phyloP scores from a whole-genome alignment of 2,888 invertebrate species.

The Oegoconia quadripuncta region DNA sequence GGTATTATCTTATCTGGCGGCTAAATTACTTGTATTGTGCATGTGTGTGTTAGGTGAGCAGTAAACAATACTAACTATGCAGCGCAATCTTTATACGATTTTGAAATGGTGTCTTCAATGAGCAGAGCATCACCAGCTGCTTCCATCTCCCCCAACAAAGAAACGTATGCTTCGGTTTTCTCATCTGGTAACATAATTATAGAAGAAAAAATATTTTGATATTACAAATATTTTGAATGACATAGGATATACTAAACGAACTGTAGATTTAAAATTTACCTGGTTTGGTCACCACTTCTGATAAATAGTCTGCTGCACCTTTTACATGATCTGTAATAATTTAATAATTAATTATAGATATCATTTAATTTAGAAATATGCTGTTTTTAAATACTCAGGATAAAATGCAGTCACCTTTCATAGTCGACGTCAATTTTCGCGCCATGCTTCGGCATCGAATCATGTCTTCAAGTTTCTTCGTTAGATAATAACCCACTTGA shows the following conservation, averaged over 20 bases:
- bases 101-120: slow-evolving; percentile 50
- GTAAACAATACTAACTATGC: slow-evolving; percentile 44
- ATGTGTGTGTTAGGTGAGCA: too few relatives aligned
- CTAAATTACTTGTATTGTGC: too few relatives aligned
- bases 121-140: slow-evolving; percentile 42
- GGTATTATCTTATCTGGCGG: too few relatives aligned
- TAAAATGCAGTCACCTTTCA: slow-evolving; percentile 48
- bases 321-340: slow-evolving; percentile 50
- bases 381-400: too few relatives aligned
- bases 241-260: background rate
- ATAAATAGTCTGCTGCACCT: slow-evolving; percentile 49
- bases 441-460: slow-evolving; percentile 46
- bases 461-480: slow-evolving; percentile 52
- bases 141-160: slow-evolving; percentile 58
- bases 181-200: slow-evolving; percentile 36
- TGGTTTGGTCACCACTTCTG: slow-evolving; percentile 50
- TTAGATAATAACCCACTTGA: slow-evolving; percentile 35
- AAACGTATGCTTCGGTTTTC: slow-evolving; percentile 55
- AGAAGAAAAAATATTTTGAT: too few relatives aligned
- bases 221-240: too few relatives aligned
- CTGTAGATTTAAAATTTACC: slow-evolving; percentile 30
- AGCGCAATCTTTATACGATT: slow-evolving; percentile 51
- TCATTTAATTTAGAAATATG: slow-evolving; percentile 49
- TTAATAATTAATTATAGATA: slow-evolving; percentile 51
- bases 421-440: slow-evolving; percentile 45